Percentiles rank a stretch among this genome's conserved stretches.
Evolutionary conservation across 2,797 vertebrate genomes (phyloP).

Genomic region (Streptopelia turtur): DNA sequence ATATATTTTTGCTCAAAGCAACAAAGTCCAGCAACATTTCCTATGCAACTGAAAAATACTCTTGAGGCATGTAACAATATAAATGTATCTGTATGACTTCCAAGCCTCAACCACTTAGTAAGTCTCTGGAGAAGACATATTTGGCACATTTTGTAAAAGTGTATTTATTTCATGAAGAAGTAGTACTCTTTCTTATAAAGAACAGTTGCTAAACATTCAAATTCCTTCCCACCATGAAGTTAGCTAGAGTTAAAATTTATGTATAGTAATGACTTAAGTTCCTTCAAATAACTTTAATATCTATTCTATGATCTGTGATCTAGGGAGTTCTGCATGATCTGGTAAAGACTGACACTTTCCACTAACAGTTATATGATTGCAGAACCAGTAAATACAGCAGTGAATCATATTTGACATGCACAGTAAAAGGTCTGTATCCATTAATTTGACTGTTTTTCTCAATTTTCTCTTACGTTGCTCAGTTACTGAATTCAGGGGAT

Average conservation of each 20-base stretch:
- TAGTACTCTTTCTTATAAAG: conserved; percentile 6
- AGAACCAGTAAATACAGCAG: not conserved
- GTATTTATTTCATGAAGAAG: conserved; percentile 16
- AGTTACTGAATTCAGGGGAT: not conserved
- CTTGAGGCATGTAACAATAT: not conserved
- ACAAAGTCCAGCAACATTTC: not conserved
- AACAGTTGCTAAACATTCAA: not conserved
- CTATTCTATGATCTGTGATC: not conserved
- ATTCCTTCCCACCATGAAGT: not conserved
- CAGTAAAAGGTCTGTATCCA: not conserved
- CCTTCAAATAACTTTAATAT: not conserved
- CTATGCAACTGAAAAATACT: not conserved
- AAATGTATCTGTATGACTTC: not conserved
- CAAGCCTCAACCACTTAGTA: not conserved
- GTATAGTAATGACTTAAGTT: not conserved
- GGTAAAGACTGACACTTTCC: not conserved
- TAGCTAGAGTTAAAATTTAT: not conserved
- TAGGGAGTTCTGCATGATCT: not conserved
- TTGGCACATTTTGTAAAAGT: not conserved
- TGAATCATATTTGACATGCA: not conserved
- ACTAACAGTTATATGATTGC: not conserved
- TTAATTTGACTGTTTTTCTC: not conserved
- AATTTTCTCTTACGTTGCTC: not conserved
- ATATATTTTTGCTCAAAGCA: not conserved
- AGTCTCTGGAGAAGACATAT: conserved; percentile 12